A percentile compares a stretch with the other conserved stretches of the same genome.
Evolutionary conservation across 2,113 vertebrate genomes (phyloP).

Genomic region (Myrmophylax atrothorax): DNA sequence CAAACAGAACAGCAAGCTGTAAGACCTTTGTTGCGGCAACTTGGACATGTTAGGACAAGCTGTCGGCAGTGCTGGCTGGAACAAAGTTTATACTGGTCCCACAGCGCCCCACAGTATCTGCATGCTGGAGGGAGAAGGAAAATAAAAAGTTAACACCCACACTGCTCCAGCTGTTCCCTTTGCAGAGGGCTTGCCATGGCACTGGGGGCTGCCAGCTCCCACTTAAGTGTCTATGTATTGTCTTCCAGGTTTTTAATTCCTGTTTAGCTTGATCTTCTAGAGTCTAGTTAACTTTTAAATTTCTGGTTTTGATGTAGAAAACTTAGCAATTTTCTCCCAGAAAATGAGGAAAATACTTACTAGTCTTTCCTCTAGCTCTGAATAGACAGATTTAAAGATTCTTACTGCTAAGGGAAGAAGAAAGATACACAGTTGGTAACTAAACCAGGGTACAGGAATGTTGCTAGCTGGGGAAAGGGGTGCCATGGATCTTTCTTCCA

Average conservation of each 20-base stretch:
- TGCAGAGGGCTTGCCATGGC: not conserved
- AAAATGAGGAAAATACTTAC: not conserved
- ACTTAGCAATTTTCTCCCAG: not conserved
- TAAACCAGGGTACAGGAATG: not conserved
- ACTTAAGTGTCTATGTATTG: not conserved
- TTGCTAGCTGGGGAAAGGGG: not conserved
- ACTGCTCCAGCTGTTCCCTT: not conserved
- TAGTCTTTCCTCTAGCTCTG: not conserved
- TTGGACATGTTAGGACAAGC: constrained; percentile 86
- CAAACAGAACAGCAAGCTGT: constrained; percentile 90
- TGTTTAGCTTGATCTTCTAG: not conserved
- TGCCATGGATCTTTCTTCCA: not conserved
- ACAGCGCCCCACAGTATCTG: constrained; percentile 85
- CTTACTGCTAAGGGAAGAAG: not conserved
- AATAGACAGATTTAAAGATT: not conserved
- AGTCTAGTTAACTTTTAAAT: not conserved
- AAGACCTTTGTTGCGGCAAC: constrained; percentile 79
- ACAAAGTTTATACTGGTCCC: constrained; percentile 93
- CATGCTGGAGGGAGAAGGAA: constrained; percentile 79
- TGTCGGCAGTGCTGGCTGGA: constrained; percentile 88
- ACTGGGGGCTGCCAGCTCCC: not conserved
- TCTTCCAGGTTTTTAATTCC: not conserved
- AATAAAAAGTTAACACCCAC: not conserved
- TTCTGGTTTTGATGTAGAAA: not conserved
- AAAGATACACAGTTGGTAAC: not conserved